These are phyloP conservation scores for Torymus texanus DNA, from an alignment of 2,888 invertebrate species.

Conservation along the genomic window DNA sequence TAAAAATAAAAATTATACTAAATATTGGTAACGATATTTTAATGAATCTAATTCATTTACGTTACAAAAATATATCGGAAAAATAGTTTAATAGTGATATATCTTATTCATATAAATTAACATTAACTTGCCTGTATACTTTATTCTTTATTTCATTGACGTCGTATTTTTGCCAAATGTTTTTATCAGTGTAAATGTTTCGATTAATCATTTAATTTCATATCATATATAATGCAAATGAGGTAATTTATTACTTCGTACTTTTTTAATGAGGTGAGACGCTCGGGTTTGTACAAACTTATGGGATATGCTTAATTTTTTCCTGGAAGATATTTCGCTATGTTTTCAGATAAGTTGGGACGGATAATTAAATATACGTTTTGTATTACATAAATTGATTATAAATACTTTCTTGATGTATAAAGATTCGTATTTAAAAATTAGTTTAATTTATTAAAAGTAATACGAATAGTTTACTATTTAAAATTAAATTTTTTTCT, in stretches of 20 bases:
- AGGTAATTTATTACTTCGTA: neutral
- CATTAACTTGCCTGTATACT: too few species aligned
- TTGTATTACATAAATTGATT: neutral
- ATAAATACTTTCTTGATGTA: neutral
- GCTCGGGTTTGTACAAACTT: slow-evolving; percentile 22
- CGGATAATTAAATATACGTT: slow-evolving; percentile 26
- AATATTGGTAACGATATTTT: too few species aligned
- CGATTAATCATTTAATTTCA: neutral
- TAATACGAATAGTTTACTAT: too few species aligned
- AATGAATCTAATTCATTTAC: too few species aligned
- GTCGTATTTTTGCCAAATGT: neutral
- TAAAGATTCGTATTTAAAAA: neutral
- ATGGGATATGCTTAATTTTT: slow-evolving; percentile 38
- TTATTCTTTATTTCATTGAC: too few species aligned
- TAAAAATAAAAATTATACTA: too few species aligned
- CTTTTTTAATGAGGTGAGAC: neutral
- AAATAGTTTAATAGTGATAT: too few species aligned
- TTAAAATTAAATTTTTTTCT: too few species aligned
- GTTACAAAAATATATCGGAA: too few species aligned
- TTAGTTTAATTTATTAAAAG: too few species aligned
- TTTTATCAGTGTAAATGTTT: slow-evolving; percentile 5
- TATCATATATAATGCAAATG: neutral
- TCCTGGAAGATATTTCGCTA: slow-evolving; percentile 6
- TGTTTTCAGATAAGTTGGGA: slow-evolving; percentile 34
- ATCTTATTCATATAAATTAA: too few species aligned